These are phyloP conservation scores for Brachyistius frenatus DNA, from an alignment of 2,113 vertebrate genomes.

Conservation along the genomic window DNA sequence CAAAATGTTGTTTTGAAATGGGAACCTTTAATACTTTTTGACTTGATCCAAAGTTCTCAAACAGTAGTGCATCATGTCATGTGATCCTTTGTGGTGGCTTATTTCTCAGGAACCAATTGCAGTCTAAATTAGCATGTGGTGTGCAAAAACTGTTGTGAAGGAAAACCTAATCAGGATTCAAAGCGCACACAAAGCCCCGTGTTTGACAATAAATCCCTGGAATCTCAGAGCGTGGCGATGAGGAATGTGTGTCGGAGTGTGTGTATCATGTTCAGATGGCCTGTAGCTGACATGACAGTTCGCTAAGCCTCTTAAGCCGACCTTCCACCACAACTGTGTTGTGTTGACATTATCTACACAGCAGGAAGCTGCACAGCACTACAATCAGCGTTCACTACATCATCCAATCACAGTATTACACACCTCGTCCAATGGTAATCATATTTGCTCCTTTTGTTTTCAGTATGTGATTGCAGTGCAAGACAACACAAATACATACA, in stretches of 20 bases:
- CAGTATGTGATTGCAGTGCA: background rate
- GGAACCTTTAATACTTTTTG: background rate
- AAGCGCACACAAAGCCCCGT: constrained; percentile 16
- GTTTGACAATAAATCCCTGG: constrained; percentile 50
- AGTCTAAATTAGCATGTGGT: constrained; percentile 1
- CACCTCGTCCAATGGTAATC: background rate
- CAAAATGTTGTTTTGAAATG: constrained; percentile 1
- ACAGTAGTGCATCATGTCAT: background rate
- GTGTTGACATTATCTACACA: constrained; percentile 54
- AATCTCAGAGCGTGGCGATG: constrained; percentile 33
- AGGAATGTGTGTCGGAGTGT: constrained; percentile 39
- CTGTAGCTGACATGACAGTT: constrained; percentile 68
- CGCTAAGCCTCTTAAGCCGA: constrained; percentile 72
- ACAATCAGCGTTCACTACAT: background rate
- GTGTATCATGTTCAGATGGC: constrained; percentile 53
- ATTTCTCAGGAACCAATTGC: background rate
- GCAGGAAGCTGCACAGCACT: constrained; percentile 40
- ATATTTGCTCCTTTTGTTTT: background rate
- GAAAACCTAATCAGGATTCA: constrained; percentile 33
- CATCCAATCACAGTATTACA: constrained; percentile 24
- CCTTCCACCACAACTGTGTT: constrained; percentile 45
- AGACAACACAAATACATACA: background rate
- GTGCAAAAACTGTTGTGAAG: constrained; percentile 12
- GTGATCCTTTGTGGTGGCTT: background rate
- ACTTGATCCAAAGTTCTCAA: background rate